These are phyloP conservation scores for Peromyscus eremicus DNA, from an alignment of 2,797 vertebrate genomes.

Conservation along the genomic window DNA sequence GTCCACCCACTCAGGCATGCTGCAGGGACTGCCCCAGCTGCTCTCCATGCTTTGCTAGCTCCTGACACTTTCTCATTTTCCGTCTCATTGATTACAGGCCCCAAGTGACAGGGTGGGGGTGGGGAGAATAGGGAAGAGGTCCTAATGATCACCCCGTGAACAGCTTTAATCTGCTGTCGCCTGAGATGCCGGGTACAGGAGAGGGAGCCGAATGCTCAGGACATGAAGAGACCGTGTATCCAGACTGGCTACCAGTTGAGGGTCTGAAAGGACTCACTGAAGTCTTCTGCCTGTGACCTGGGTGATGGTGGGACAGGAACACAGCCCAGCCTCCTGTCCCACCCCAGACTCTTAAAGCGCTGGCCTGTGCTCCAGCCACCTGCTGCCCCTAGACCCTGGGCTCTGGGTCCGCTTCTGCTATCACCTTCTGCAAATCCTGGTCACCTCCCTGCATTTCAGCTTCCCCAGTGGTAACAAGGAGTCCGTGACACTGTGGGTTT, in stretches of 20 bases:
- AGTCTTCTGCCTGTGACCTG: not conserved
- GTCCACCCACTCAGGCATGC: not conserved
- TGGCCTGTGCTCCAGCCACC: not conserved
- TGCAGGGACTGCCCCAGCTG: conserved; percentile 73
- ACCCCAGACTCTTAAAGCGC: not conserved
- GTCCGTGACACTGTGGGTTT: not conserved
- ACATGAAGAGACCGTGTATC: not conserved
- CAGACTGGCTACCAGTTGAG: not conserved
- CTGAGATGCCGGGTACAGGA: not conserved
- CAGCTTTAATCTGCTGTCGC: not conserved
- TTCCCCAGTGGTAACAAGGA: not conserved
- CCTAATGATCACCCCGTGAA: not conserved
- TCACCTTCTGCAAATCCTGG: not conserved
- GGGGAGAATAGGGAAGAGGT: not conserved
- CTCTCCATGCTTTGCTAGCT: conserved; percentile 66
- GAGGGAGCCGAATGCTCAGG: not conserved
- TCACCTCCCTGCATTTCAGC: not conserved
- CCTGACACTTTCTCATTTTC: conserved; percentile 79
- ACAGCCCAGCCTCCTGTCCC: not conserved
- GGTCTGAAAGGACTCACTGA: not conserved
- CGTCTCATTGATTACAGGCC: conserved; percentile 74
- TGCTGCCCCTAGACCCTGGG: not conserved
- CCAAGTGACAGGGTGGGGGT: conserved; percentile 44
- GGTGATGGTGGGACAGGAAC: not conserved
- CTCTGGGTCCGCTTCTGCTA: not conserved